Conservation (phyloP, 2,888 invertebrate species). For the Seira sanloemensis region DNA sequence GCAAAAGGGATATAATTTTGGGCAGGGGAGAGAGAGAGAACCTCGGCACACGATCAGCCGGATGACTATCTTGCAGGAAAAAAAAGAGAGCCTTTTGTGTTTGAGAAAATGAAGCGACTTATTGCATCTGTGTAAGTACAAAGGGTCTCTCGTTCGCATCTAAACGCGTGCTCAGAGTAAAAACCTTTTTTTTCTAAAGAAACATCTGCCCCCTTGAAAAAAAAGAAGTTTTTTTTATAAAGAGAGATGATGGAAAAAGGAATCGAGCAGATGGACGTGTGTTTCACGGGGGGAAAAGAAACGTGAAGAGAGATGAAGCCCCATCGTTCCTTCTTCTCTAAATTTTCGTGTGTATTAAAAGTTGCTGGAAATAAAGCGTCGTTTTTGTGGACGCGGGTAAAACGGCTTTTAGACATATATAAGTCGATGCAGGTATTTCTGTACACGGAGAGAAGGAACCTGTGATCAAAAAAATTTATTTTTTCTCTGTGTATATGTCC, state of each 20-base stretch:
- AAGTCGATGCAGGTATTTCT: too few species aligned
- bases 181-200: conserved; percentile 7
- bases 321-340: too few species aligned
- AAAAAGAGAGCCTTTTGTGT: background rate
- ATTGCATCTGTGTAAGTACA: background rate
- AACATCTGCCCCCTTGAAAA: conserved; percentile 14
- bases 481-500: too few species aligned
- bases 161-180: conserved; percentile 4
- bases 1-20: conserved; percentile 24
- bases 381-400: too few species aligned
- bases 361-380: too few species aligned
- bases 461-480: too few species aligned
- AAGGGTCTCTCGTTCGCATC: background rate
- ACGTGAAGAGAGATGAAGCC: background rate
- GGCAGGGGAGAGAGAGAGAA: background rate
- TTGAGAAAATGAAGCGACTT: background rate
- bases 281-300: background rate
- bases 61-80: background rate
- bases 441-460: too few species aligned
- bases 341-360: too few species aligned
- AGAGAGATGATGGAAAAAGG: background rate
- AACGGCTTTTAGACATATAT: too few species aligned
- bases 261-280: conserved; percentile 2
- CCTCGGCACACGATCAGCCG: conserved; percentile 21
- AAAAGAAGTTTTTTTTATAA: background rate